These are phyloP conservation scores for Nephrotoma appendiculata DNA, from an alignment of 2,888 invertebrate genomes.

Conservation along the genomic window DNA sequence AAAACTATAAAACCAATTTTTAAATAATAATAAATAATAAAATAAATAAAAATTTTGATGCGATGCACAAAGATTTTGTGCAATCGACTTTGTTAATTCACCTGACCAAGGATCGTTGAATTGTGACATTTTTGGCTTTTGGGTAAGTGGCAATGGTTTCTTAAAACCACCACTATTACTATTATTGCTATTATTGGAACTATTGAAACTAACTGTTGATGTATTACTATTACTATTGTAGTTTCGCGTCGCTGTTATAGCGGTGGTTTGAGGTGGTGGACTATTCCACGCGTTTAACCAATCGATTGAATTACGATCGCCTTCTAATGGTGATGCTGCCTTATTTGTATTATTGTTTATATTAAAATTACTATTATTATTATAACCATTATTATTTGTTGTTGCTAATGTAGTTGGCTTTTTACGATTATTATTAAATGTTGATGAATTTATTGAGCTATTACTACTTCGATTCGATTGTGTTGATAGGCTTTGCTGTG, in stretches of 20 bases:
- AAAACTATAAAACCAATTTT: background rate
- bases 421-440: slow-evolving; percentile 5
- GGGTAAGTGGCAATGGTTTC: background rate
- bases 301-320: slow-evolving; percentile 12
- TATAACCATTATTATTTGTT: slow-evolving; percentile 7
- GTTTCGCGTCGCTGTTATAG: slow-evolving; percentile 1
- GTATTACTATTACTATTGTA: slow-evolving; percentile 5
- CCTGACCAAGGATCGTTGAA: slow-evolving; percentile 17
- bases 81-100: slow-evolving; percentile 10
- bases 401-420: slow-evolving; percentile 5
- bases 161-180: background rate
- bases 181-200: background rate
- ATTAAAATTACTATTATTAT: slow-evolving; percentile 1
- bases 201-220: slow-evolving; percentile 9
- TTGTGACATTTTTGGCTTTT: background rate
- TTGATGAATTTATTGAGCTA: slow-evolving; percentile 8
- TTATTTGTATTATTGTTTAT: background rate
- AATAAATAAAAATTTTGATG: slow-evolving; percentile 15
- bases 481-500: slow-evolving; percentile 15
- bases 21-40: slow-evolving; percentile 14
- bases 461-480: slow-evolving; percentile 12
- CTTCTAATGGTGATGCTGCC: background rate
- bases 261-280: slow-evolving; percentile 12
- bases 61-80: slow-evolving; percentile 32
- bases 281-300: slow-evolving; percentile 17